Percentiles rank a stretch among this genome's conserved stretches.
These are phyloP conservation scores for Nomada fabriciana DNA, from an alignment of 2,888 invertebrate genomes.

Conservation along the genomic window DNA sequence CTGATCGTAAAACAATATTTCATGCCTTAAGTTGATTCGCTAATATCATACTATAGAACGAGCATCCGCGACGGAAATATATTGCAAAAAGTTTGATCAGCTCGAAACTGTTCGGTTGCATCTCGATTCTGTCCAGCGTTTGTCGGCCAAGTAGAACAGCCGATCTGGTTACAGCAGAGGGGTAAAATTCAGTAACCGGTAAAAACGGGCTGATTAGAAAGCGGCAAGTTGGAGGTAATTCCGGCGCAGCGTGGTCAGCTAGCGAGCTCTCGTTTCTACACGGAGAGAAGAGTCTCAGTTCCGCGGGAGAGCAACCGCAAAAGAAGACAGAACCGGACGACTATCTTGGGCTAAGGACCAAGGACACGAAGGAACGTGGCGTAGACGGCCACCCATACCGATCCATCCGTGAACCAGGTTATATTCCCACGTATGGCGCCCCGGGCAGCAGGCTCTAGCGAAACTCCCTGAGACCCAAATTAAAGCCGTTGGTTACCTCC, in stretches of 20 bases:
- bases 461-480: conserved; percentile 81
- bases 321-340: conserved; percentile 69
- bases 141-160: neutral
- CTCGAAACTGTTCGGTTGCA: neutral
- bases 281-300: conserved; percentile 38
- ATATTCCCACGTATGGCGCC: conserved; percentile 82
- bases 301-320: conserved; percentile 62
- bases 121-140: neutral
- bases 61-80: no score
- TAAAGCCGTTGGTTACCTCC: conserved; percentile 78
- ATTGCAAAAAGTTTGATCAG: neutral
- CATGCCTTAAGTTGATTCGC: no score
- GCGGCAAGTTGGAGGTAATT: conserved; percentile 61
- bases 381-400: conserved; percentile 81
- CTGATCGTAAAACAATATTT: no score
- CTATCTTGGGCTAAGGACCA: conserved; percentile 76
- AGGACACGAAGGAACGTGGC: conserved; percentile 77
- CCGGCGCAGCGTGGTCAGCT: conserved; percentile 31
- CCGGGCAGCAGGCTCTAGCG: conserved; percentile 78
- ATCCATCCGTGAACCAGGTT: conserved; percentile 68
- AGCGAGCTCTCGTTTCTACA: conserved; percentile 57
- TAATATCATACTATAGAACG: no score
- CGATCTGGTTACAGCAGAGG: conserved; percentile 30
- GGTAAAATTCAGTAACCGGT: conserved; percentile 63
- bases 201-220: conserved; percentile 72